Conservation (phyloP, 2,113 vertebrate genomes). For the Mugil cephalus region DNA sequence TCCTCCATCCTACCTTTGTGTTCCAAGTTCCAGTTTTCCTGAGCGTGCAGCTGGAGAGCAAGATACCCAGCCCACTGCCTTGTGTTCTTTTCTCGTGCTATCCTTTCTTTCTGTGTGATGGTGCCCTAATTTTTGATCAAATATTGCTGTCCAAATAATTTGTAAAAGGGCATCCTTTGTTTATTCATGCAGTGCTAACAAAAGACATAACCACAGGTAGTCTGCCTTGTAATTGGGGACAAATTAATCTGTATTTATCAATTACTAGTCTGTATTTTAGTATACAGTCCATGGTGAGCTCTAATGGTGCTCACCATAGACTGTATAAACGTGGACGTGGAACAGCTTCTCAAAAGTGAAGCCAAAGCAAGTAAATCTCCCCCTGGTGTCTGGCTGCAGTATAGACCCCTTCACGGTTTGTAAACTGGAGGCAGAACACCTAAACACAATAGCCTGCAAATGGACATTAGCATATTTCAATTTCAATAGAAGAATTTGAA, state of each 20-base stretch:
- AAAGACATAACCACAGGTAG: neutral
- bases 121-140: conserved; percentile 16
- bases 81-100: conserved; percentile 19
- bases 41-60: conserved; percentile 53
- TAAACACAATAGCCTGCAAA: too few species aligned
- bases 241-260: conserved; percentile 29
- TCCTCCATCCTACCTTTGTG: conserved; percentile 51
- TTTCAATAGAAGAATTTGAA: too few species aligned
- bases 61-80: conserved; percentile 45
- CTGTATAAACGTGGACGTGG: too few species aligned
- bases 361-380: too few species aligned
- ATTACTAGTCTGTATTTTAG: conserved; percentile 6
- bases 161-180: neutral
- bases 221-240: conserved; percentile 2
- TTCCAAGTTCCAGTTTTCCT: conserved; percentile 53
- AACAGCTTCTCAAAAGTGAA: too few species aligned
- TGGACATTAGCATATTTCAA: too few species aligned
- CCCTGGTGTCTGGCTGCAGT: too few species aligned
- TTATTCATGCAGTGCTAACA: neutral
- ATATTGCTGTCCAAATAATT: conserved; percentile 4
- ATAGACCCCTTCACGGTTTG: too few species aligned
- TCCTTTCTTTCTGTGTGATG: neutral
- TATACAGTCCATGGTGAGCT: too few species aligned
- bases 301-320: conserved; percentile 27
- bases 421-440: too few species aligned